Base-by-base conservation (phyloP, 2,797 vertebrate species). In the Eidolon dupreanum region DNA sequence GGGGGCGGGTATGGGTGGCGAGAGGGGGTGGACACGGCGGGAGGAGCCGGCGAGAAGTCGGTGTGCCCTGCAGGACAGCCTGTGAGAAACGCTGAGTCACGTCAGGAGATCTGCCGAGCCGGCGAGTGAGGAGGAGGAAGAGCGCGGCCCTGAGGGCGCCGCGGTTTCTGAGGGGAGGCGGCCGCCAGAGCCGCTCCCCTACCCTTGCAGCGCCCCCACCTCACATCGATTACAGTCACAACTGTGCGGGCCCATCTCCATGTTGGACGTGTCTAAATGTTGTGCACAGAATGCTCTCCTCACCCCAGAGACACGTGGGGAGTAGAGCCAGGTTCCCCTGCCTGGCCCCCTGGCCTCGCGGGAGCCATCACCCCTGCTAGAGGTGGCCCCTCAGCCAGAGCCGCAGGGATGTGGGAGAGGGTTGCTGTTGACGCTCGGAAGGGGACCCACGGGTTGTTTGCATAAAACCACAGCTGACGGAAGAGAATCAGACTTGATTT, bases 1-100 rank as follows among this genome's bases (percentile, higher is more conserved):
- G 95, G 96, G 97, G 90, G 97, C 74, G 88, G 97, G 96, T 65
- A 89, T 24, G 93, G 63, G 93, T 92, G 97, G 90, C 88, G 90
- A 46, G 95, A 78, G 94, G 75, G 88, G 95, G 92, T 75, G 88
- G 96, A 16, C 85, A 59, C 93, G 36, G 90, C 96, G 93, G 96
- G 95, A 92, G 95, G 90, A 78, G 96, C 83, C 95, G 33, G 89
- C 78, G 38, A 36, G 66, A 0, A 61, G 95, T 92, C 20, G 91
- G 73, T 41, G 92, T 53, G 84, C 78, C 83, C 81, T 3, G 92
- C 90, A 2, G 10, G 59, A 68, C 90, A 2, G 97, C 81, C 79
- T 4, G 91, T 2, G 75, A 84, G 97, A 97, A 97, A 87, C 96
- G 97, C 97, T 97, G 97, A 97, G 97, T 97, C 97, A 97, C 19